phyloP scores from a whole-genome alignment of 2,113 vertebrate species.

The Acinonyx jubatus region DNA sequence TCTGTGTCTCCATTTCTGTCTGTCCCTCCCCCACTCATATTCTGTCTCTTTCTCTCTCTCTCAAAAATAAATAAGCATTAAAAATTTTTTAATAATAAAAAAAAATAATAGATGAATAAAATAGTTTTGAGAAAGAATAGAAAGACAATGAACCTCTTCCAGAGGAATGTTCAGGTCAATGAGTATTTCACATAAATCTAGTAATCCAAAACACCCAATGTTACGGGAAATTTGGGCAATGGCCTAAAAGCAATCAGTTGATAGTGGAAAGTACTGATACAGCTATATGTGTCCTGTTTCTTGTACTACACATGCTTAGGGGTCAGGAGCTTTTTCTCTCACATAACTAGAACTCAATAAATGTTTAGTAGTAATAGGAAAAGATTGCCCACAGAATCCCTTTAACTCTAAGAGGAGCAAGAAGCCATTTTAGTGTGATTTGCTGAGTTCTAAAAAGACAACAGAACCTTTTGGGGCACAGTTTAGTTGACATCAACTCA shows the following conservation, averaged over 20 bases:
- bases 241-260: not conserved
- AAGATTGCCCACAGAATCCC: not conserved
- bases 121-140: not conserved
- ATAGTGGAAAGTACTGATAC: not conserved
- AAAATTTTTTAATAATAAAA: not conserved
- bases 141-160: not conserved
- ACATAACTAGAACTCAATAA: not conserved
- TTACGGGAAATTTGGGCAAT: not conserved
- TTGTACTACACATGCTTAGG: not conserved
- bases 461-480: not conserved
- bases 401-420: constrained; percentile 22
- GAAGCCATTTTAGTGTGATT: constrained; percentile 43
- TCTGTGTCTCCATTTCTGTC: too few relatives aligned
- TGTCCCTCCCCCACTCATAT: too few relatives aligned
- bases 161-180: not conserved
- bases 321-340: not conserved
- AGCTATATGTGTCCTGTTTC: not conserved
- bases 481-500: not conserved
- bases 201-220: not conserved
- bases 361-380: constrained; percentile 9
- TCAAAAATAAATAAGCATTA: too few relatives aligned
- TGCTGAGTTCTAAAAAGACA: constrained; percentile 40
- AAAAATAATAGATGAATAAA: not conserved
- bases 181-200: constrained; percentile 10
- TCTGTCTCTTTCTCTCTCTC: too few relatives aligned